Percentiles rank a stretch among this genome's conserved stretches.
Conservation (phyloP, 1,140 invertebrate species). For the Achatina immaculata region DNA sequence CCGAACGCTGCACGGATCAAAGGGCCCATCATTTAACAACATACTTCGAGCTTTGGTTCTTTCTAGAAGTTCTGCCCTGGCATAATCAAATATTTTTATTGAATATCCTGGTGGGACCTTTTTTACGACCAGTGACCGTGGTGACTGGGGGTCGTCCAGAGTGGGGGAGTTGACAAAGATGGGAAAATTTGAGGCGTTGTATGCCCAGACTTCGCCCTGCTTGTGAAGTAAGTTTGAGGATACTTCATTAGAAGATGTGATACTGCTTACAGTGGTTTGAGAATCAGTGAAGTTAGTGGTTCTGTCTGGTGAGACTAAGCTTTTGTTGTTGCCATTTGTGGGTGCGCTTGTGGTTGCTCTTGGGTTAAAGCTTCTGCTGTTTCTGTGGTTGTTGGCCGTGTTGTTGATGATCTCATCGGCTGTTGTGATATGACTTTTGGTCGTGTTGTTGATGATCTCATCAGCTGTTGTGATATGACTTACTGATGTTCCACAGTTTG, state of each 20-base stretch:
- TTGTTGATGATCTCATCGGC: not conserved
- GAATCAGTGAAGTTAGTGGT: not conserved
- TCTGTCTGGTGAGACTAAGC: not conserved
- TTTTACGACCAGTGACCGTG: constrained; percentile 79
- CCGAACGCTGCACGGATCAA: constrained; percentile 84
- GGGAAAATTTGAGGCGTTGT: constrained; percentile 86
- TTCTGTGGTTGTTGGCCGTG: not conserved
- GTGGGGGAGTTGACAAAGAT: constrained; percentile 91
- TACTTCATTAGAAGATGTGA: not conserved
- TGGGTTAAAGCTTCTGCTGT: not conserved
- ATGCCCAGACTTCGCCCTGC: constrained; percentile 83
- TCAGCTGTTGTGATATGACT: not conserved
- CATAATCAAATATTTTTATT: constrained; percentile 85
- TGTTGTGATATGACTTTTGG: not conserved
- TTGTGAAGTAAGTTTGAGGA: not conserved
- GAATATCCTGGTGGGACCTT: constrained; percentile 84
- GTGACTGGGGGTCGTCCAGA: constrained; percentile 79
- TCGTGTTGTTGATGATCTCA: not conserved
- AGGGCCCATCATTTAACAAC: constrained; percentile 73
- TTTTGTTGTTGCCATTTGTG: constrained; percentile 8
- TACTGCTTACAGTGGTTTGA: not conserved
- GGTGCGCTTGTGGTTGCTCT: not conserved
- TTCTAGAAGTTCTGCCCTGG: constrained; percentile 53
- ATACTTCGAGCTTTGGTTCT: constrained; percentile 58
- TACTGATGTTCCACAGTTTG: not conserved